These are phyloP conservation scores for Diplazon laetatorius DNA, from an alignment of 2,888 invertebrate species.

Conservation along the genomic window DNA sequence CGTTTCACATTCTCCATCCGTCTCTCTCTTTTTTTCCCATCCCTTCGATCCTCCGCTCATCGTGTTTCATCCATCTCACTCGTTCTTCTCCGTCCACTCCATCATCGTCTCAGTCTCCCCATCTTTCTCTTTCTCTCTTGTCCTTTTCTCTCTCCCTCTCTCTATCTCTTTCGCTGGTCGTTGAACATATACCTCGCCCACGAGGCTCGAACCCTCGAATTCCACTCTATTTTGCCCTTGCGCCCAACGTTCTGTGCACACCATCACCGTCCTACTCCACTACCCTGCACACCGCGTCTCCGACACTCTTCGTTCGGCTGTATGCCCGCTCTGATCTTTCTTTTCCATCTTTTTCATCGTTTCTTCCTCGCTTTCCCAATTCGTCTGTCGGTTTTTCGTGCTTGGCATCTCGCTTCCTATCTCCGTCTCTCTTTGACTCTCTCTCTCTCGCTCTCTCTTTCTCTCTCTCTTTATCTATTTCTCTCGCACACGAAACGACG, in stretches of 20 bases:
- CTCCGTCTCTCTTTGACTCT: too few relatives aligned
- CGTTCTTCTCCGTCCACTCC: conserved; percentile 46
- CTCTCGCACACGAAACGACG: neutral
- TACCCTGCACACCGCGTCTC: conserved; percentile 11
- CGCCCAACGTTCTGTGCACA: too few relatives aligned
- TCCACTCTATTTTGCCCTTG: conserved; percentile 37
- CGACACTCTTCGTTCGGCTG: neutral
- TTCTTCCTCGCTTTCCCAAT: neutral
- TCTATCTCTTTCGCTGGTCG: conserved; percentile 16
- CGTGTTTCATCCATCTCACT: conserved; percentile 45
- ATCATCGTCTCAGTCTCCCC: conserved; percentile 56
- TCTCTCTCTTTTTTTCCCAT: conserved; percentile 35
- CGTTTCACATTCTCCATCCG: conserved; percentile 27
- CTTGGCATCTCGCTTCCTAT: too few relatives aligned
- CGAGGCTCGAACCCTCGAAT: conserved; percentile 29
- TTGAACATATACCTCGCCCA: too few relatives aligned
- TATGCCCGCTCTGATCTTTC: too few relatives aligned
- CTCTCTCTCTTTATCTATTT: too few relatives aligned
- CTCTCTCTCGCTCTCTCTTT: neutral
- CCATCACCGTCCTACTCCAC: conserved; percentile 35
- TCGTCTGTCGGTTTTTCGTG: conserved; percentile 6
- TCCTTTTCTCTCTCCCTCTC: conserved; percentile 19
- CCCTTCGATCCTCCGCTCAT: conserved; percentile 47
- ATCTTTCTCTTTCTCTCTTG: too few relatives aligned
- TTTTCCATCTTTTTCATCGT: neutral